phyloP scores from a whole-genome alignment of 2,113 vertebrate species.

The Corydoras maculifer region DNA sequence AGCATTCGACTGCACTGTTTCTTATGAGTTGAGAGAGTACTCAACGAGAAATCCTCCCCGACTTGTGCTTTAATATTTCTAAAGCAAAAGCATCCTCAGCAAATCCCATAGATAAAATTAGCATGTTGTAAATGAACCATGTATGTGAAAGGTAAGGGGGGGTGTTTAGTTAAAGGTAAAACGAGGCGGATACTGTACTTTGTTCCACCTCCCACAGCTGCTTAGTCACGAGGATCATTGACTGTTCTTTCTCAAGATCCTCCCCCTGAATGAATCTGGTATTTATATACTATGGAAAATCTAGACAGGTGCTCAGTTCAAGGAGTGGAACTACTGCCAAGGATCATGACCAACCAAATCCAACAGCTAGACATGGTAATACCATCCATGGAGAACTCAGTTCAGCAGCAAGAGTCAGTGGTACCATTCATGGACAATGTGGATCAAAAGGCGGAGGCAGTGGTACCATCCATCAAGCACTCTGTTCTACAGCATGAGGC shows the following conservation, averaged over 20 bases:
- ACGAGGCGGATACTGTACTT: slow-evolving; percentile 19
- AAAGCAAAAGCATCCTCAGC: background rate
- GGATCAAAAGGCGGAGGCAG: background rate
- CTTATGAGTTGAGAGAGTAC: slow-evolving; percentile 44
- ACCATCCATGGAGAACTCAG: background rate
- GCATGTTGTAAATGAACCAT: slow-evolving; percentile 3
- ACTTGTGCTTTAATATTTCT: slow-evolving; percentile 10
- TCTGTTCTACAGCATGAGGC: background rate
- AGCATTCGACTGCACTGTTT: slow-evolving; percentile 50
- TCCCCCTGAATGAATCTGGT: slow-evolving; percentile 18
- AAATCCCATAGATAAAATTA: background rate
- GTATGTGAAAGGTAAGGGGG: background rate
- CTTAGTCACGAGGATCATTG: slow-evolving; percentile 54
- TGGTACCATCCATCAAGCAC: background rate
- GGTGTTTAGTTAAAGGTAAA: background rate
- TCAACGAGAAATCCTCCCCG: slow-evolving; percentile 15
- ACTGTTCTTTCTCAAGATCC: slow-evolving; percentile 7
- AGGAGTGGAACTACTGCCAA: slow-evolving; percentile 14
- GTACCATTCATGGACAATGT: too few relatives aligned
- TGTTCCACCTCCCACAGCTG: slow-evolving; percentile 24
- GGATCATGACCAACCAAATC: slow-evolving; percentile 27
- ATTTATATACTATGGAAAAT: slow-evolving; percentile 20
- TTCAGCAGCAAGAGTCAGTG: background rate
- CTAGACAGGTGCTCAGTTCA: slow-evolving; percentile 17
- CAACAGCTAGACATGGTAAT: background rate